Evolutionary conservation across 2,888 invertebrate genomes (phyloP), one percentile per base, ranked within the genome.

Genomic region (Lasioglossum leucozonium): DNA sequence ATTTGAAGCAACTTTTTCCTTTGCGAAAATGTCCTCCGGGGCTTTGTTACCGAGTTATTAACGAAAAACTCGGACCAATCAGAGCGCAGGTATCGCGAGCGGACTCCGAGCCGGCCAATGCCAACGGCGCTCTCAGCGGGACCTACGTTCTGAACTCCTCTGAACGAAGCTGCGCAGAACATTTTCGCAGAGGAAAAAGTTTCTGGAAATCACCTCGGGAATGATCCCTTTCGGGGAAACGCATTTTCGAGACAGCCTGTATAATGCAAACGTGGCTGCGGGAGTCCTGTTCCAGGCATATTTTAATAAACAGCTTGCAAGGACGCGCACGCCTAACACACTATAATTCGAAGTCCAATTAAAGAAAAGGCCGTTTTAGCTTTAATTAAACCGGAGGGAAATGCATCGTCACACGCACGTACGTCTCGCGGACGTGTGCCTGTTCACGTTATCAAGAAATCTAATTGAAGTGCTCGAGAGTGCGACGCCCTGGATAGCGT

Each of bases 331-430:
- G 0, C 62, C 58, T 69, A 51, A 30, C 55, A 69, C 51, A 47
- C 37, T 26, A 72, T 58, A 51, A 77, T 79, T 82, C 80, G 42
- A 69, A 11, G 67, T 77, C 42, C 82, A 87, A 89, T 89, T 84
- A 87, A 90, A 89, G 86, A 86, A 89, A 86, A 79, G 69, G 69
- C 26, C 22, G 76, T 71, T 80, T 55, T 74, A 58, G 72, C 67
- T 90, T 90, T 90, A 90, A 90, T 90, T 90, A 90, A 90, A 89
- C 58, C 55, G 72, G 72, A 78, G 83, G 71, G 76, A 73, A 78
- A 84, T 84, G 80, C 80, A 86, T 58, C 34, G 89, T 80, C 85
- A 75, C 80, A 84, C 85, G 89, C 87, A 86, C 77, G 77, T 65
- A 76, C 65, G 81, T 79, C 71, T 72, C 76, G 76, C 73, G 81